Evolutionary conservation across 2,113 vertebrate species (phyloP).

Genomic region (Ahaetulla prasina): DNA sequence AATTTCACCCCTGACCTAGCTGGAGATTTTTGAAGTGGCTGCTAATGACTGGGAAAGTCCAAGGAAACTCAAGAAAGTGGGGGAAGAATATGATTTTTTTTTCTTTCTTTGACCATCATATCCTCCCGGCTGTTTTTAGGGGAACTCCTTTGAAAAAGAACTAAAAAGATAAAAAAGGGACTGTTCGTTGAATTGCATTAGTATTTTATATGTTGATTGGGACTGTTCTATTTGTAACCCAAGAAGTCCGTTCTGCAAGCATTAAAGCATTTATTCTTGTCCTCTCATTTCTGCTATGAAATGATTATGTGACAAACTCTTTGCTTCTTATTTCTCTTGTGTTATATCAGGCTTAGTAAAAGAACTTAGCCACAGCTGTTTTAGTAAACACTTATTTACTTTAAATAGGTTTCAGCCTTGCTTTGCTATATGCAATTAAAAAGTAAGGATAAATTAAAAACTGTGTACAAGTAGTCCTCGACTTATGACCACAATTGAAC

Average conservation of each 20-base stretch:
- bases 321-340: neutral
- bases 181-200: neutral
- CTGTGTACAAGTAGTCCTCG: too few species aligned
- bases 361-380: neutral
- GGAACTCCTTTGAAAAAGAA: neutral
- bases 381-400: neutral
- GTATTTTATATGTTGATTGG: neutral
- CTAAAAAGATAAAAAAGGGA: neutral
- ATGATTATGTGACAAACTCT: neutral
- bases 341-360: neutral
- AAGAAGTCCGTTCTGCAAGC: neutral
- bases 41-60: neutral
- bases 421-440: neutral
- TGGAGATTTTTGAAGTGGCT: neutral
- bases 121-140: neutral
- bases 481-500: neutral
- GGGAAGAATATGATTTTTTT: neutral
- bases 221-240: neutral
- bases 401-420: neutral
- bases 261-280: neutral
- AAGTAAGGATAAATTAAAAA: neutral
- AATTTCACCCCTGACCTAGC: neutral
- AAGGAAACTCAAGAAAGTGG: neutral
- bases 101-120: neutral
- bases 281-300: neutral